phyloP scores from a whole-genome alignment of 2,888 invertebrate species.

The Mayetiola destructor region DNA sequence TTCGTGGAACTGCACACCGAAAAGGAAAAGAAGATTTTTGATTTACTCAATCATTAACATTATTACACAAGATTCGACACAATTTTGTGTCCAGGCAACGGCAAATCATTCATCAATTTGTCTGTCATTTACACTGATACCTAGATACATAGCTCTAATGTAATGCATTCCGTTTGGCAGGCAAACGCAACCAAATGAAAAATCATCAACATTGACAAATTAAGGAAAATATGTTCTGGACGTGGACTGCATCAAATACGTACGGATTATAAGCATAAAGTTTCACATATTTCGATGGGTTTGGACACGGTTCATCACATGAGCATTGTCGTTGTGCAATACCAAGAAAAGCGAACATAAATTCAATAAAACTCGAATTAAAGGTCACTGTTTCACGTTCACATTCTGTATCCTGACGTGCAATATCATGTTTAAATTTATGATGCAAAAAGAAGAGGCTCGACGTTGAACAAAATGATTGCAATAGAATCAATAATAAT shows the following conservation, averaged over 20 bases:
- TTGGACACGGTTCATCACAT: constrained; percentile 2
- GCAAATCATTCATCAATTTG: too few relatives aligned
- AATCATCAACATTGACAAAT: background rate
- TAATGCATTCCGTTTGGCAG: background rate
- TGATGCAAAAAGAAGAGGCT: background rate
- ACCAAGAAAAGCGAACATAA: background rate
- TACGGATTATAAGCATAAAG: background rate
- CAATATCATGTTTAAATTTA: background rate
- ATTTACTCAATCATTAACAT: too few relatives aligned
- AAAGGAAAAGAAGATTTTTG: too few relatives aligned
- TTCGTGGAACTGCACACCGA: background rate
- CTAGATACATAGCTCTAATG: too few relatives aligned
- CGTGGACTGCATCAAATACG: background rate
- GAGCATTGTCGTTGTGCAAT: background rate
- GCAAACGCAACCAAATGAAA: background rate
- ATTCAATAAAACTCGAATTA: constrained; percentile 6
- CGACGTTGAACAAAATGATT: background rate
- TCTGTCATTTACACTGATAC: too few relatives aligned
- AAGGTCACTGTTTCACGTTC: constrained; percentile 8
- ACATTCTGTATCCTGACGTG: background rate
- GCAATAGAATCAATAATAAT: background rate
- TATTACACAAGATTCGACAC: too few relatives aligned
- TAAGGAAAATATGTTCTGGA: background rate
- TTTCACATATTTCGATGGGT: background rate
- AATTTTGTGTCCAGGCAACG: too few relatives aligned